Evolutionary conservation across 1,140 invertebrate species (phyloP).

Genomic region (Archivesica marissinica): DNA sequence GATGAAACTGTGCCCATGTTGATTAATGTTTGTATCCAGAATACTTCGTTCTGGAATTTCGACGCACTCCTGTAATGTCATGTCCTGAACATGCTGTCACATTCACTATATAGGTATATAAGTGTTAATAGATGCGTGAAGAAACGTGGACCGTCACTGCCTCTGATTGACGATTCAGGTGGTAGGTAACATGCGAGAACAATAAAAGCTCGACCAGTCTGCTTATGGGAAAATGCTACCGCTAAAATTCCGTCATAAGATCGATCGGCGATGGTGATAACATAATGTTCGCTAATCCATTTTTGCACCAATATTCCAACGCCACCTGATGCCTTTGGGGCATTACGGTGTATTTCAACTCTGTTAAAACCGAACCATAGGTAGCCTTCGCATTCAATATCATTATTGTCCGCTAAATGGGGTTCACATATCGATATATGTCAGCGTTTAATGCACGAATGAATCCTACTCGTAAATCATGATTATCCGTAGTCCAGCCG

Average conservation of each 20-base stretch:
- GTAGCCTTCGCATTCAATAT: background rate
- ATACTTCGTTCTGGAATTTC: background rate
- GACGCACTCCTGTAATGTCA: background rate
- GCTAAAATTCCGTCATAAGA: no score
- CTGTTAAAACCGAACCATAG: constrained; percentile 31
- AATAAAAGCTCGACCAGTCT: no score
- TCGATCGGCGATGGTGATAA: no score
- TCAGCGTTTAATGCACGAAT: background rate
- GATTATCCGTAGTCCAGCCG: constrained; percentile 23
- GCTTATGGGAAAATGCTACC: no score
- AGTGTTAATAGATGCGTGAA: background rate
- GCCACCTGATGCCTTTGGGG: background rate
- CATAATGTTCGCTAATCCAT: constrained; percentile 3
- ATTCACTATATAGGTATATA: background rate
- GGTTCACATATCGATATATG: constrained; percentile 1
- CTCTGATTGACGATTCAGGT: background rate
- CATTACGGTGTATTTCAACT: constrained; percentile 1
- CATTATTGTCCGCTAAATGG: constrained; percentile 4
- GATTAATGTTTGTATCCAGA: background rate
- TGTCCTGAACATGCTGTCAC: background rate
- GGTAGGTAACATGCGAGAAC: no score
- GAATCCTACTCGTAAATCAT: background rate
- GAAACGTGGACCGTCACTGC: background rate
- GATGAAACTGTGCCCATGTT: background rate
- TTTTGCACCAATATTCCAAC: constrained; percentile 48